Base-by-base conservation (phyloP, 2,888 invertebrate species). In the Drosophila hawaiiensis region DNA sequence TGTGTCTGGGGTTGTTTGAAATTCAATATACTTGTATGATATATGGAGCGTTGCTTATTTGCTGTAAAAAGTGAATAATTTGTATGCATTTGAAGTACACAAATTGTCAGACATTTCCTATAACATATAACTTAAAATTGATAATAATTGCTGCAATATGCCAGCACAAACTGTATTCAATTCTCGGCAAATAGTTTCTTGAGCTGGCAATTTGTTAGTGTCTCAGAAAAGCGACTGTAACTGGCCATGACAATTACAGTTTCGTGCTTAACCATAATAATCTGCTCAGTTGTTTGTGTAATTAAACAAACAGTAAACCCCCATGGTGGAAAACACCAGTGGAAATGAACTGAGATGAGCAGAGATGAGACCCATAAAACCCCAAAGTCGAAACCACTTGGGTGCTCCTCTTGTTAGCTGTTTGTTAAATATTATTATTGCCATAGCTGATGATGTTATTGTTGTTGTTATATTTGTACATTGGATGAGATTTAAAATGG, bases 231-330 rank as follows among this genome's bases (percentile, higher is more conserved):
- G 78, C 22, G 47, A 76, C 74, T 79, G 64, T 63, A 66, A 68
- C 63, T 73, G 83, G 68, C 59, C 82, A 84, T 78, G 75, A 86
- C 86, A 84, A 82, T 86, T 86, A 89, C 84, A 82, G 76, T 86
- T 84, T 80, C 86, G 84, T 85, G 89, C 86, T 89, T 89, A 86
- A 89, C 85, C 85, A 84, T 89, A 85, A 89, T 85, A 85, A 82
- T 85, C 85, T 89, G 89, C 76, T 73, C 78, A 68, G 78, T 78
- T 86, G 82, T 86, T 89, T 86, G 86, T 77, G 80, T 84, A 86
- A 86, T 86, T 89, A 86, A 85, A 89, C 82, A 89, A 84, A 84
- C 82, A 86, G 82, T 82, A 80, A 89, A 66, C 71, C 71, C 52
- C 66, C 22, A 4, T 25, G 54, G 61, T 60, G 64, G 50, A 61